phyloP scores from a whole-genome alignment of 2,797 vertebrate genomes.

The Propithecus deckenii region DNA sequence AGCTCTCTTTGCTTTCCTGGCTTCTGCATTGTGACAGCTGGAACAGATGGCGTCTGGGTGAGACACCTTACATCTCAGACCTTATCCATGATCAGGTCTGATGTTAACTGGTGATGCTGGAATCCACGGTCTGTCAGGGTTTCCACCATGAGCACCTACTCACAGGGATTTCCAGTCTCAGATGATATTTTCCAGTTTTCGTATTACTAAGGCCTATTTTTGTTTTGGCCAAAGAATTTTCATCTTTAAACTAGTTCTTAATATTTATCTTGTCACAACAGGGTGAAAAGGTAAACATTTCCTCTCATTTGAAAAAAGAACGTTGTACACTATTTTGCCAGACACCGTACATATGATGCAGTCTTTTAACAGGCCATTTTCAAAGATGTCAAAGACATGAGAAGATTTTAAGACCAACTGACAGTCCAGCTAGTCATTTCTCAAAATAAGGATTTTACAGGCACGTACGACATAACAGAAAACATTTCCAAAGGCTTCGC shows the following conservation, averaged over 20 bases:
- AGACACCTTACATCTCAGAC: conserved; percentile 73
- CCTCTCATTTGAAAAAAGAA: background rate
- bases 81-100: conserved; percentile 62
- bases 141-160: conserved; percentile 70
- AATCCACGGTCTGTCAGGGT: conserved; percentile 71
- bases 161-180: conserved; percentile 72
- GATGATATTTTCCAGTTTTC: conserved; percentile 53
- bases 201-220: conserved; percentile 41
- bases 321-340: background rate
- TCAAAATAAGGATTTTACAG: background rate
- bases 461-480: background rate
- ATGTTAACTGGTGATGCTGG: conserved; percentile 63
- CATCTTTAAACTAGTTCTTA: background rate
- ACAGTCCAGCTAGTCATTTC: background rate
- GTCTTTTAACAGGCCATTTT: conserved; percentile 59
- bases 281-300: background rate
- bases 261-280: background rate
- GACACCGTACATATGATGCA: conserved; percentile 7
- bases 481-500: background rate
- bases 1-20: conserved; percentile 16
- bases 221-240: conserved; percentile 26
- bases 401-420: background rate
- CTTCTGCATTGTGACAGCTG: conserved; percentile 65
- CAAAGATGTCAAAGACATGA: background rate
- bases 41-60: conserved; percentile 75